Conservation (phyloP, 1,140 invertebrate genomes). For the Littorina saxatilis region DNA sequence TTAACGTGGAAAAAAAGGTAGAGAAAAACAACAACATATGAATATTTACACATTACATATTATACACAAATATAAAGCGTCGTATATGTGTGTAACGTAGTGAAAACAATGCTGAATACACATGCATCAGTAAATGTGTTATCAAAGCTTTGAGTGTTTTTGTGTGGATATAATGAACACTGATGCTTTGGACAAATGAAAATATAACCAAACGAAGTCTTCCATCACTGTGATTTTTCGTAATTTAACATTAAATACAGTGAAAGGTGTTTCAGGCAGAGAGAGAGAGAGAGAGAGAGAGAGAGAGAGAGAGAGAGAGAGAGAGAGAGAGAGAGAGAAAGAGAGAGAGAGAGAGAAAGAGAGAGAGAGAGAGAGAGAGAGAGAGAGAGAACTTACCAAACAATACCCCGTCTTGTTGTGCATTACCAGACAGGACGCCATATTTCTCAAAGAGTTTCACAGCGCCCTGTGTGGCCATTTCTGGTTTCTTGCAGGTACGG, state of each 20-base stretch:
- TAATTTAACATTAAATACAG: no score
- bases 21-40: no score
- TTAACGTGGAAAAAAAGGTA: no score
- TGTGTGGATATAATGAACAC: no score
- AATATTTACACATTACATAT: no score
- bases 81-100: no score
- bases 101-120: no score
- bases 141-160: not conserved
- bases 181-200: no score
- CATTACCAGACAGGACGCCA: not conserved
- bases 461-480: not conserved
- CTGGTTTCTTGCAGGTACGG: not conserved
- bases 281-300: conserved; percentile 13
- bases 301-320: not conserved
- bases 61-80: no score
- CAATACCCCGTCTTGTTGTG: no score
- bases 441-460: conserved; percentile 3
- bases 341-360: not conserved
- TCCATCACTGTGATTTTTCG: no score
- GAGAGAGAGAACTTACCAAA: not conserved
- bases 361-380: not conserved
- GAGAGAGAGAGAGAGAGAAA: not conserved
- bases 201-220: no score
- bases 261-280: not conserved
- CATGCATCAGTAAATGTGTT: not conserved